A percentile compares a stretch with the other conserved stretches of the same genome.
phyloP scores from a whole-genome alignment of 2,888 invertebrate species.

The Eretmocerus hayati region DNA sequence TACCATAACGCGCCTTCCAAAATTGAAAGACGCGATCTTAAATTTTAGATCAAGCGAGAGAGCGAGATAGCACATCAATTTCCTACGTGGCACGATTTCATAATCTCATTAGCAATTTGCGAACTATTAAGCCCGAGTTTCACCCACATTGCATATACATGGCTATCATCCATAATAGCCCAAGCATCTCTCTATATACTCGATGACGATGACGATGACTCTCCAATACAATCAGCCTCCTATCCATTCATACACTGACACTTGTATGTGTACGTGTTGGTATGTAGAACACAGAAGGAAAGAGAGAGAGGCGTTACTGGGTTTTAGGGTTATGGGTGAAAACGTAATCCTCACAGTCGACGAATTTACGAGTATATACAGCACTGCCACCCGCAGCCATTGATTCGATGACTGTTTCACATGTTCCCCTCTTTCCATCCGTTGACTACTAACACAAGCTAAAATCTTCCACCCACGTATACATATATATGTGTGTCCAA shows the following conservation, averaged over 20 bases:
- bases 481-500: too few relatives aligned
- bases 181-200: too few relatives aligned
- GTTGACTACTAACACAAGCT: too few relatives aligned
- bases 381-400: slow-evolving; percentile 28
- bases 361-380: slow-evolving; percentile 33
- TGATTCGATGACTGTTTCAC: slow-evolving; percentile 32
- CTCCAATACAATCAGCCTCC: too few relatives aligned
- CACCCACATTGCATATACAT: too few relatives aligned
- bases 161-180: too few relatives aligned
- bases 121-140: slow-evolving; percentile 35
- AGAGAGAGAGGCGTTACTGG: slow-evolving; percentile 23
- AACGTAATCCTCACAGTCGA: slow-evolving; percentile 31
- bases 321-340: slow-evolving; percentile 32
- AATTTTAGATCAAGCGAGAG: too few relatives aligned
- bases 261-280: neutral
- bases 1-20: slow-evolving; percentile 23
- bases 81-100: slow-evolving; percentile 38
- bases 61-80: too few relatives aligned
- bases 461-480: too few relatives aligned
- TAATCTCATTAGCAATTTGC: slow-evolving; percentile 45
- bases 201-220: too few relatives aligned
- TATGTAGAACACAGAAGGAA: neutral
- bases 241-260: too few relatives aligned
- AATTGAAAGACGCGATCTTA: slow-evolving; percentile 39
- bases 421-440: too few relatives aligned